These are phyloP conservation scores for Poecilia velifera DNA, from an alignment of 2,797 vertebrate genomes.

Conservation along the genomic window DNA sequence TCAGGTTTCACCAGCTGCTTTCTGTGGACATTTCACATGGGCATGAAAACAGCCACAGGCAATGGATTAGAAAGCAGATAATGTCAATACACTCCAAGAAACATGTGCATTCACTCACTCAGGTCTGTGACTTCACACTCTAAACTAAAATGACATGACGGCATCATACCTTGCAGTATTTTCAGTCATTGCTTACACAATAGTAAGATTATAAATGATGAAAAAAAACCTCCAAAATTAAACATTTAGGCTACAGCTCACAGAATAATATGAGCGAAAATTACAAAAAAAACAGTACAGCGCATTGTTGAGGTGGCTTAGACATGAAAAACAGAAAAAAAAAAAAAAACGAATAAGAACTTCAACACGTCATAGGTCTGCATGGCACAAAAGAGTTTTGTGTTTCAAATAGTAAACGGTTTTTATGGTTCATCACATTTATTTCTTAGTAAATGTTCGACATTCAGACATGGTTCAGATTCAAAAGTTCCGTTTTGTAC, in stretches of 20 bases:
- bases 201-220: conserved; percentile 53
- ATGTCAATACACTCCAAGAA: conserved; percentile 58
- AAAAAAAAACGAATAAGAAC: not conserved
- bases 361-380: not conserved
- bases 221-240: conserved; percentile 57
- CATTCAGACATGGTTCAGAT: not conserved
- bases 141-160: conserved; percentile 42
- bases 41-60: conserved; percentile 66
- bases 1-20: conserved; percentile 62
- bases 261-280: conserved; percentile 45
- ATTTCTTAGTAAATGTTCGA: not conserved
- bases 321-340: conserved; percentile 4
- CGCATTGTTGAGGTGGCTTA: conserved; percentile 15
- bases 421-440: not conserved
- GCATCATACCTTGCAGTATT: conserved; percentile 57
- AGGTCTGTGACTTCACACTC: conserved; percentile 48
- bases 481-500: not conserved
- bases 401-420: not conserved
- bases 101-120: conserved; percentile 54
- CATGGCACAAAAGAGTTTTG: not conserved
- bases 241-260: conserved; percentile 66
- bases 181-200: conserved; percentile 66
- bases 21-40: conserved; percentile 59
- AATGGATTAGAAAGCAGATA: conserved; percentile 67
- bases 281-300: not conserved